phyloP scores from a whole-genome alignment of 2,888 invertebrate species.

The Escarpia spicata region DNA sequence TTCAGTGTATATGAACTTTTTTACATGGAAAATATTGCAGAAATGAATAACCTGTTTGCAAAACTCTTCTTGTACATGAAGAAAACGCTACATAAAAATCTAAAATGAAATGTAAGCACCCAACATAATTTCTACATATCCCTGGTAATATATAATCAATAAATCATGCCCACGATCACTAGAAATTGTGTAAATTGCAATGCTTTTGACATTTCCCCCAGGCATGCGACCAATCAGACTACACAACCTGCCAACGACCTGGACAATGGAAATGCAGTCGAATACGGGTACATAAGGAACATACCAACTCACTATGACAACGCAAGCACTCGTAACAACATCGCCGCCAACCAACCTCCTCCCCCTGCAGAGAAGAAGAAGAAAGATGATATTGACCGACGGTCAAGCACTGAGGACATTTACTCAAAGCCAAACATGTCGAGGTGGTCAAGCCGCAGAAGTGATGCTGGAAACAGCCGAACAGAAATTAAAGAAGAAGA shows the following conservation, averaged over 20 bases:
- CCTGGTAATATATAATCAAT: not conserved
- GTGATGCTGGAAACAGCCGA: not conserved
- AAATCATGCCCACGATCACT: not conserved
- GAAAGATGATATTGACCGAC: not conserved
- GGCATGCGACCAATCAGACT: not conserved
- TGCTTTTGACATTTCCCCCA: not conserved
- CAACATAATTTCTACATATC: not conserved
- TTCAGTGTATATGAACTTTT: too few relatives aligned
- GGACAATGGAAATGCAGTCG: not conserved
- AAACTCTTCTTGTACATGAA: too few relatives aligned
- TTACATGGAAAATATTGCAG: too few relatives aligned
- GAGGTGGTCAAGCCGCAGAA: not conserved
- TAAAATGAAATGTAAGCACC: not conserved
- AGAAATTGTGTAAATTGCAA: not conserved
- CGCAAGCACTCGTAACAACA: not conserved
- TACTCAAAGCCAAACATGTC: not conserved
- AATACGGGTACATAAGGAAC: not conserved
- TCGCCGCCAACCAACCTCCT: not conserved
- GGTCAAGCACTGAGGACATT: not conserved
- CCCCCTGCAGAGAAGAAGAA: not conserved
- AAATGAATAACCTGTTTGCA: too few relatives aligned
- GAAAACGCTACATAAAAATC: not conserved
- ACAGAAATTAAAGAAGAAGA: not conserved
- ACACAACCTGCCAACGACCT: not conserved
- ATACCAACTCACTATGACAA: not conserved